These are phyloP conservation scores for Gnatocerus cornutus DNA, from an alignment of 2,888 invertebrate species.

Conservation along the genomic window DNA sequence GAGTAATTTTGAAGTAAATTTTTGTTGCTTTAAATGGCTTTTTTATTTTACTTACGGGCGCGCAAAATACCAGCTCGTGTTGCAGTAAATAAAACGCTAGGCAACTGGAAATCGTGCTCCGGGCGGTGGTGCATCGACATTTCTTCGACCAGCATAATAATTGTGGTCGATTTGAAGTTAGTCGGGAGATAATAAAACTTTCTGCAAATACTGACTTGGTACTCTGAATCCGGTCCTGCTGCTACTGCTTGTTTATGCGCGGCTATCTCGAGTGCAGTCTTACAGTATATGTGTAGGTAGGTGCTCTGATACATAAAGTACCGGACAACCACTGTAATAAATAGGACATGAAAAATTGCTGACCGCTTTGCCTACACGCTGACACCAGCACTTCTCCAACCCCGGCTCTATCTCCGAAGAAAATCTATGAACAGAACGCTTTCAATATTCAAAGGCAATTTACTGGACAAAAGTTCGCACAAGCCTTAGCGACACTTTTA, in stretches of 20 bases:
- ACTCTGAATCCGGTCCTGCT: slow-evolving; percentile 23
- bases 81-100: too few relatives aligned
- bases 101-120: too few relatives aligned
- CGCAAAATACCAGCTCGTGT: too few relatives aligned
- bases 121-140: too few relatives aligned
- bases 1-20: too few relatives aligned
- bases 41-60: too few relatives aligned
- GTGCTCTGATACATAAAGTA: slow-evolving; percentile 50
- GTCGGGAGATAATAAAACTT: too few relatives aligned
- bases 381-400: slow-evolving; percentile 24
- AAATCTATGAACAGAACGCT: slow-evolving; percentile 28
- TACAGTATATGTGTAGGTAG: slow-evolving; percentile 51
- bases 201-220: too few relatives aligned
- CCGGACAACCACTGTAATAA: slow-evolving; percentile 48
- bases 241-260: slow-evolving; percentile 42
- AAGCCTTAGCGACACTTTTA: slow-evolving; percentile 31
- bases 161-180: too few relatives aligned
- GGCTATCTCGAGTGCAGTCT: slow-evolving; percentile 43
- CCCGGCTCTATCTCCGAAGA: slow-evolving; percentile 28
- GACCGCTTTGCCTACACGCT: slow-evolving; percentile 38
- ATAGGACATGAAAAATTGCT: slow-evolving; percentile 46
- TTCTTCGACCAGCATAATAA: too few relatives aligned
- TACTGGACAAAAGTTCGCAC: slow-evolving; percentile 29
- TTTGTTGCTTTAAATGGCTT: too few relatives aligned
- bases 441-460: slow-evolving; percentile 46